Percentiles rank a stretch among this genome's conserved stretches.
Evolutionary conservation across 2,113 vertebrate genomes (phyloP).

Genomic region (Apteryx owenii): DNA sequence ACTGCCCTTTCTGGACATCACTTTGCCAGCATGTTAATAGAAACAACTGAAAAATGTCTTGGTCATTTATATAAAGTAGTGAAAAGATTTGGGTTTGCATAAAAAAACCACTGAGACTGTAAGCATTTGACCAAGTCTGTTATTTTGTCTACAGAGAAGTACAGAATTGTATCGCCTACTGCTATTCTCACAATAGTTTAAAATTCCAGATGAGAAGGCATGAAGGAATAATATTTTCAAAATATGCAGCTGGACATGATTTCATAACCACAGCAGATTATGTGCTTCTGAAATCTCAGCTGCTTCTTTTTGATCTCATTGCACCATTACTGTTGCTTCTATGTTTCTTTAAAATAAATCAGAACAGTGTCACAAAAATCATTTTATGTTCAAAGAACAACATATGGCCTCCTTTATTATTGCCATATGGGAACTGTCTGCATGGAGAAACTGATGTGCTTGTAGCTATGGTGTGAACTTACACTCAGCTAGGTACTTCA

Average conservation of each 20-base stretch:
- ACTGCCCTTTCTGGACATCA: not conserved
- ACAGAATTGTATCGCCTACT: not conserved
- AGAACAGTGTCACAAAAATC: not conserved
- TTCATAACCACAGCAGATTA: not conserved
- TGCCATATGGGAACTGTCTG: rapidly evolving
- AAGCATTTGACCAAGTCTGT: not conserved
- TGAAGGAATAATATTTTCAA: not conserved
- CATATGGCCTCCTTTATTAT: not conserved
- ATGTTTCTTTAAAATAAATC: not conserved
- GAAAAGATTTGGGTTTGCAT: rapidly evolving
- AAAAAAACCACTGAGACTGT: not conserved
- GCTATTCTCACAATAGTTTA: not conserved
- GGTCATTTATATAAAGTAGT: not conserved
- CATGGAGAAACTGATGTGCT: not conserved
- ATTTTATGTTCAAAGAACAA: not conserved
- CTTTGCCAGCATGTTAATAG: not conserved
- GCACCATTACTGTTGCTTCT: not conserved
- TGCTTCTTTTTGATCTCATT: not conserved
- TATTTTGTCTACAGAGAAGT: not conserved
- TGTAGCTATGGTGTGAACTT: not conserved
- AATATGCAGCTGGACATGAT: not conserved
- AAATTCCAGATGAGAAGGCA: not conserved
- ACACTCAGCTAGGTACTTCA: not conserved
- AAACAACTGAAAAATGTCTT: not conserved
- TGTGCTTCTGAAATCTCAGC: rapidly evolving